A percentile compares a stretch with the other conserved stretches of the same genome.
phyloP scores from a whole-genome alignment of 2,113 vertebrate species.

The Patagioenas fasciata region DNA sequence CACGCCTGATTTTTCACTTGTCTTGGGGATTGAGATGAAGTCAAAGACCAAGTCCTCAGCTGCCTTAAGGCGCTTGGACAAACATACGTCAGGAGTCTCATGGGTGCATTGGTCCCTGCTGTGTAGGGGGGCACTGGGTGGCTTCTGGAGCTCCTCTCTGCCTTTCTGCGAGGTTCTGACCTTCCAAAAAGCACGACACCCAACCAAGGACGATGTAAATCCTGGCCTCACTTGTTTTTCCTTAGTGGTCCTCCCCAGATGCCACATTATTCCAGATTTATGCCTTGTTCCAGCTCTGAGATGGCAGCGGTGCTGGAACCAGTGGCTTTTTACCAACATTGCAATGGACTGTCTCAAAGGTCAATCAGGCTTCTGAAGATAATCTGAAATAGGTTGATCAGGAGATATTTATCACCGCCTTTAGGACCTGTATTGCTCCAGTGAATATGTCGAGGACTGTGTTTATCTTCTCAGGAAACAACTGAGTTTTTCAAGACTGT shows the following conservation, averaged over 20 bases:
- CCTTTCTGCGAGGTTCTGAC: neutral
- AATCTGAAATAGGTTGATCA: neutral
- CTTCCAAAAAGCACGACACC: neutral
- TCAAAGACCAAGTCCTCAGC: slow-evolving; percentile 2
- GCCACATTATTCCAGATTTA: neutral
- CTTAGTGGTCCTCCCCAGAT: neutral
- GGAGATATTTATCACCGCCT: neutral
- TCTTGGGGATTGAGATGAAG: slow-evolving; percentile 48
- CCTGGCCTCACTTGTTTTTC: neutral
- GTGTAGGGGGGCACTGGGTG: neutral
- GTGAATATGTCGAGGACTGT: neutral
- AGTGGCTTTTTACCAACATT: neutral
- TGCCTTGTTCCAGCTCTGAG: neutral
- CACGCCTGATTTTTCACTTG: slow-evolving; percentile 62
- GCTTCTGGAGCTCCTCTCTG: neutral
- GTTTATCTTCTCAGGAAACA: neutral
- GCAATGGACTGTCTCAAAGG: neutral
- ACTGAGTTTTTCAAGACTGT: neutral
- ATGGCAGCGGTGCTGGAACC: neutral
- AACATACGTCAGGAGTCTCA: neutral
- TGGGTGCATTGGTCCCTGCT: accelerated
- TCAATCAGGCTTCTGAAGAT: neutral
- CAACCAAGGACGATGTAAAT: neutral
- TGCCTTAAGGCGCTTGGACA: neutral
- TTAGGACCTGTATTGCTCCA: neutral